A percentile compares a stretch with the other conserved stretches of the same genome.
Evolutionary conservation across 2,797 vertebrate genomes (phyloP).

Genomic region (Poeciliopsis infans): DNA sequence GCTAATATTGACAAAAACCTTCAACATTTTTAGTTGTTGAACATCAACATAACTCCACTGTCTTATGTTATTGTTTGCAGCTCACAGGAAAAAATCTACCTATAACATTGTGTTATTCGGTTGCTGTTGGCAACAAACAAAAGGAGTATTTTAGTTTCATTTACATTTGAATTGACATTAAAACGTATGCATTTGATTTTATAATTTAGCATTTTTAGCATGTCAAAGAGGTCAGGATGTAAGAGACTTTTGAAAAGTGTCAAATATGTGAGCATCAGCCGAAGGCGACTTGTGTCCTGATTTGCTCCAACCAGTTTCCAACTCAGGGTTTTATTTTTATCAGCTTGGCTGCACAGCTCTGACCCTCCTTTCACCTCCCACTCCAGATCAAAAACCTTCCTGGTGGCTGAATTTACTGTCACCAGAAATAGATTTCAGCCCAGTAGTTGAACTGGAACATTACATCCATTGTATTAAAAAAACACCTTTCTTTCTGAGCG

Average conservation of each 20-base stretch:
- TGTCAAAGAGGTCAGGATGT: conserved; percentile 9
- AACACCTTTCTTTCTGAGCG: background rate
- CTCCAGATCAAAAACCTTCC: conserved; percentile 22
- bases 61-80: background rate
- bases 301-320: conserved; percentile 26
- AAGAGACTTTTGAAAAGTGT: conserved; percentile 8
- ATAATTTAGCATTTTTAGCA: background rate
- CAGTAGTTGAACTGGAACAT: conserved; percentile 21
- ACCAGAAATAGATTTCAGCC: conserved; percentile 35
- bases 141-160: background rate
- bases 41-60: background rate
- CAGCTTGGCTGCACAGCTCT: conserved; percentile 16
- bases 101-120: background rate
- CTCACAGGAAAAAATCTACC: background rate
- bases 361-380: conserved; percentile 19
- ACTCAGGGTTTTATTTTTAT: conserved; percentile 37
- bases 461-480: background rate
- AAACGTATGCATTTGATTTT: background rate
- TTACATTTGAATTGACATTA: conserved; percentile 1
- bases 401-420: background rate
- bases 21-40: background rate
- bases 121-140: background rate
- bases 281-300: conserved; percentile 12
- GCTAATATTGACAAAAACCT: background rate
- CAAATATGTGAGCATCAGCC: conserved; percentile 15